phyloP scores from a whole-genome alignment of 1,140 invertebrate species.

The Eubasilissa regina region DNA sequence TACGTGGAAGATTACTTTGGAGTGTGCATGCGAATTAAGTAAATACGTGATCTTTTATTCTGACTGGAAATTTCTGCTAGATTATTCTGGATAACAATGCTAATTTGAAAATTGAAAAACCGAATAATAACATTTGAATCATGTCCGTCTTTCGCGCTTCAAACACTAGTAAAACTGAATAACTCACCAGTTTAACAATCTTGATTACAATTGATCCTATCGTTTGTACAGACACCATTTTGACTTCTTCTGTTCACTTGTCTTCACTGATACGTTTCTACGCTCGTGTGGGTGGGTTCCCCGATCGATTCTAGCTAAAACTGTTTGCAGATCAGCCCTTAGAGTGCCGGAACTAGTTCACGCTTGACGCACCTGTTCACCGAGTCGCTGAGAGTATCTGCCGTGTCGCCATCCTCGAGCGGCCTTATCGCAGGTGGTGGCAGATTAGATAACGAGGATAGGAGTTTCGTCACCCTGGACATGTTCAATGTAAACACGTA shows the following conservation, averaged over 20 bases:
- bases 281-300: slow-evolving; percentile 7
- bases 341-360: background rate
- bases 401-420: background rate
- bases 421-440: slow-evolving; percentile 4
- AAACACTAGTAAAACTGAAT: background rate
- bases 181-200: slow-evolving; percentile 84
- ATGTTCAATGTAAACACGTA: background rate
- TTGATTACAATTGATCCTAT: slow-evolving; percentile 85
- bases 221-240: slow-evolving; percentile 83
- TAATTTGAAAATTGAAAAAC: no score
- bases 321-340: background rate
- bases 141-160: no score
- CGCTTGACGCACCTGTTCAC: slow-evolving; percentile 9
- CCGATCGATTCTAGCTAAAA: background rate
- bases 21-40: no score
- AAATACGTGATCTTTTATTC: no score
- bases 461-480: slow-evolving; percentile 23
- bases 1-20: no score
- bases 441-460: slow-evolving; percentile 23
- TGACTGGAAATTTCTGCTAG: no score
- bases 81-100: no score
- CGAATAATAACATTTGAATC: no score
- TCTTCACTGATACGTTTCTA: slow-evolving; percentile 7
- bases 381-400: background rate
- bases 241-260: slow-evolving; percentile 27